Base-by-base conservation (phyloP, 92 coral and sea anemone species). In the Pocillopora grandis region DNA sequence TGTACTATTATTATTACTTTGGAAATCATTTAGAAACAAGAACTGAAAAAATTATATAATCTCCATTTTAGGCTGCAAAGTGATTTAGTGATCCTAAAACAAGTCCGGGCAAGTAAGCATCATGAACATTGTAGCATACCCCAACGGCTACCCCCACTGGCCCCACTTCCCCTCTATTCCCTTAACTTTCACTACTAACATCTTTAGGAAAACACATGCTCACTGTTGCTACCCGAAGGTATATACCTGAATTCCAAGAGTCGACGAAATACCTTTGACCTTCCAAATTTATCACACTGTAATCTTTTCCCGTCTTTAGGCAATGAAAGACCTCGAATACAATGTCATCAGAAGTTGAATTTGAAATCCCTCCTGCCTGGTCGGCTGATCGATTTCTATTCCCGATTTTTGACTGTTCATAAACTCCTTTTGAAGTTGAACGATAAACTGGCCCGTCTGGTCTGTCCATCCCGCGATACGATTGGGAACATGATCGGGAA, bases 231-330 rank as follows among this genome's bases (percentile, higher is more conserved):
- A 23, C 57, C 33, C 52, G 33, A 17, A 21, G 10, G 8, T 35
- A 14, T 65, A n/a, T 87, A 93, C 98, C 95, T 76, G 95, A 85
- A 33, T 88, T 55, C 98, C 95, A 94, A 20, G 93, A 91, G 58
- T 83, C 76, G 17, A 83, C 72, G 67, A 94, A 78, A 83, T 94
- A 94, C 62, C 98, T 81, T 31, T 76, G 66, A 6, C 98, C 98
- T 73, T 89, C 89, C 10, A 87, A 79, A 76, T 94, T 94, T 7
- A 94, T 86, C 35, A 91, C 86, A 19, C 78, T 87, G 77, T 86
- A 94, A 59, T 94, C 98, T 19, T 85, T 76, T 7, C 98, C 95
- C 61, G 78, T 83, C 3, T 81, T 60, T 8, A 33, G 0, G 42
- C 89, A 78, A 76, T 89, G 93, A 77, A 84, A 94, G 21, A 89